Base-by-base conservation (phyloP, 2,113 vertebrate species). In the Cavia aperea region DNA sequence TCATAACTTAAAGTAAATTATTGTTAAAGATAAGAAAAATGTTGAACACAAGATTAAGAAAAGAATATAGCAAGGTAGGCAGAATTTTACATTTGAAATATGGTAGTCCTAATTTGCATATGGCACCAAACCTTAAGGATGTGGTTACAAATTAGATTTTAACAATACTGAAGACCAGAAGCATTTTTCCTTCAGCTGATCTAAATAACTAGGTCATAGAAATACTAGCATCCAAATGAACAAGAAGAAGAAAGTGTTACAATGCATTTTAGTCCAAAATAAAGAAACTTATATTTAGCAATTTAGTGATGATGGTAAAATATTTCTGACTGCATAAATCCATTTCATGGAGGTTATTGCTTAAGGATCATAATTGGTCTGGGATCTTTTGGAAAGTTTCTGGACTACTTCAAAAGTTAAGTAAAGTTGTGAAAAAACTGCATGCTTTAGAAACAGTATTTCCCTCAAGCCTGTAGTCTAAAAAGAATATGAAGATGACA, bases 371-470 rank as follows among this genome's bases (percentile, higher is more conserved):
- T 97, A 97, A 96, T 86, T 84, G 93, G 95, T 94, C 95, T 97
- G 87, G 70, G 84, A 87, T 89, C 95, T 95, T 95, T 93, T 91
- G 94, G 94, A 96, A 96, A 95, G 79, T 92, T 66, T 96, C 89
- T 96, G 96, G 89, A 96, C 94, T 97, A 97, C 90, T 96, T 97
- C 97, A 98, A 97, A 97, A 98, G 97, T 97, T 97, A 97, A 97
- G 97, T 96, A 97, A 98, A 98, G 96, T 54, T 97, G 93, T 97
- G 97, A 91, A 97, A 97, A 98, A 97, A 36, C 86, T 93, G 94
- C 98, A 98, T 98, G 98, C 98, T 97, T 97, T 97, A 97, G 96
- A 97, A 98, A 97, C 82, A 96, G 88, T 95, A 97, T 91, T 95
- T 96, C 95, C 93, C 89, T 97, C 96, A 97, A 97, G 97, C 97